phyloP scores from a whole-genome alignment of 2,797 vertebrate genomes.

The Cygnus olor region DNA sequence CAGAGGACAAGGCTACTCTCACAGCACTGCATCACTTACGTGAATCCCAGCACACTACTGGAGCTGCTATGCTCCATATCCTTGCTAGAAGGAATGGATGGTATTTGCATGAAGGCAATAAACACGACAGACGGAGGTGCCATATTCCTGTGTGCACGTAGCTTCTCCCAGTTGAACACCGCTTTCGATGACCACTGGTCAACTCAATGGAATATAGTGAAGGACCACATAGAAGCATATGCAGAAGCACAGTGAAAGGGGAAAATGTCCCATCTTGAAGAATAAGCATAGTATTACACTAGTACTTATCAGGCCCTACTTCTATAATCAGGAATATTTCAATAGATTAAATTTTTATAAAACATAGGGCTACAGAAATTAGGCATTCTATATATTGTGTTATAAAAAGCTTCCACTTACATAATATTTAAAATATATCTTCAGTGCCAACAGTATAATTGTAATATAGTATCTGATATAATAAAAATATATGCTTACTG shows the following conservation, averaged over 20 bases:
- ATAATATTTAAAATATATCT: slow-evolving; percentile 61
- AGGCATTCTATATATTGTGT: slow-evolving; percentile 14
- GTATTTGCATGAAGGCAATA: background rate
- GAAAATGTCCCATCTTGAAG: background rate
- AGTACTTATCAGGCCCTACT: background rate
- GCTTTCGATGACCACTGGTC: background rate
- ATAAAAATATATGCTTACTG: slow-evolving; percentile 61
- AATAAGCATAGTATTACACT: background rate
- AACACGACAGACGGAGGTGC: background rate
- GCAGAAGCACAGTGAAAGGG: background rate
- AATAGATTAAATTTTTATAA: slow-evolving; percentile 36
- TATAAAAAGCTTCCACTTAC: slow-evolving; percentile 37
- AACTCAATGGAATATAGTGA: background rate
- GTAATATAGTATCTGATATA: slow-evolving; percentile 32
- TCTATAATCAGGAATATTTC: background rate
- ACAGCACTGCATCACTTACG: background rate
- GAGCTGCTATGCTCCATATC: background rate
- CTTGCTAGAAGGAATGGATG: background rate
- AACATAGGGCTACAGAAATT: slow-evolving; percentile 61
- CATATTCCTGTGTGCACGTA: background rate
- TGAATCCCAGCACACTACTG: fast-evolving
- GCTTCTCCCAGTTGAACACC: background rate
- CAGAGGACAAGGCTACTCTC: background rate
- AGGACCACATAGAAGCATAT: background rate
- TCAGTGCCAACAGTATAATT: slow-evolving; percentile 12